These are phyloP conservation scores for Sparidentex hasta DNA, from an alignment of 2,797 vertebrate genomes.

Conservation along the genomic window DNA sequence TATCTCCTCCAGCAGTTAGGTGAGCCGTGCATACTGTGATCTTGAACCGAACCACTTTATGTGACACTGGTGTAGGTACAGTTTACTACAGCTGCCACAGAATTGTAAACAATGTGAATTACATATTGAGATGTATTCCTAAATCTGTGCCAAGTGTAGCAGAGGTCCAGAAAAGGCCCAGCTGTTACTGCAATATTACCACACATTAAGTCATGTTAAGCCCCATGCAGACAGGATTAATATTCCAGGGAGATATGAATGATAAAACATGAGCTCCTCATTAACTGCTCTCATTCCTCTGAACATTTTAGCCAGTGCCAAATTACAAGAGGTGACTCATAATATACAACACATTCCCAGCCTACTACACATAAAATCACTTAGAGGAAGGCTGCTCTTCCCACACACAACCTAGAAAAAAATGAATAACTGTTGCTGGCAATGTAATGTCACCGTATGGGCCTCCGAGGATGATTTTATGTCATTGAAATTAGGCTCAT, in stretches of 20 bases:
- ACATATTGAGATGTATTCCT: conserved; percentile 29
- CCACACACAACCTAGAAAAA: background rate
- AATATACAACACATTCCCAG: conserved; percentile 38
- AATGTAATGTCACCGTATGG: background rate
- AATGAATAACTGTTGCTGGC: conserved; percentile 13
- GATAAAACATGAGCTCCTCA: conserved; percentile 47
- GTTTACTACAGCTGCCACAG: background rate
- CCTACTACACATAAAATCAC: conserved; percentile 13
- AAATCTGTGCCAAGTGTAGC: conserved; percentile 8
- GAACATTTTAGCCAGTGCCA: conserved; percentile 35
- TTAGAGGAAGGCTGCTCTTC: background rate
- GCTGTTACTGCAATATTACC: conserved; percentile 28
- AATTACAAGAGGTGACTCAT: conserved; percentile 47
- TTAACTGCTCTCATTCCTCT: conserved; percentile 36
- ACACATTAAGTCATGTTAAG: conserved; percentile 22
- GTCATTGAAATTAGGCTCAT: background rate
- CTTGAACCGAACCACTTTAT: background rate
- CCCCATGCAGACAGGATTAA: conserved; percentile 27
- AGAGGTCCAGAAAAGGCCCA: background rate
- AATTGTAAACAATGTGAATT: conserved; percentile 10
- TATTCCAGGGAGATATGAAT: conserved; percentile 43
- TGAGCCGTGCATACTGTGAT: conserved; percentile 62
- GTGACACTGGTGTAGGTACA: too few species aligned
- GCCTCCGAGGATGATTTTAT: background rate
- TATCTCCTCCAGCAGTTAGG: conserved; percentile 96